Evolutionary conservation across 2,888 invertebrate genomes (phyloP), one percentile per base, ranked within the genome.

Genomic region (Meiosimyza decipiens): DNA sequence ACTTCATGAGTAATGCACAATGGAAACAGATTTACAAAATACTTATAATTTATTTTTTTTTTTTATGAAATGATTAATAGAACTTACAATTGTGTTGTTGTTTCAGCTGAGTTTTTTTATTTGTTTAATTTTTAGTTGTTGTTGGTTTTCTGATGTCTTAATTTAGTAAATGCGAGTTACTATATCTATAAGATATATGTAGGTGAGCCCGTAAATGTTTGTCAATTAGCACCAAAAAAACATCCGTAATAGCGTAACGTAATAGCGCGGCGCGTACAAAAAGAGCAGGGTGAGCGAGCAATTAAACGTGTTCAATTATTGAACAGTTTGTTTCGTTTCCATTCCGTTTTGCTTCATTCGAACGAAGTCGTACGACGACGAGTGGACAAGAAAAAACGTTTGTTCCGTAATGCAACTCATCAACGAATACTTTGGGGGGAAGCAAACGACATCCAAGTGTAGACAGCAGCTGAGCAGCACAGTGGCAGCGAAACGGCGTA

Each of bases 61-160:
- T 9, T 54, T 54, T 54, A 5, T 54, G 7, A 54, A 50, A 11
- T 64, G 47, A 33, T n/a, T 16, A 62, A 62, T 62, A 40, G 11
- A 40, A 62, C 60, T 62, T 40, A 62, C 60, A 64, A 64, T 64
- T 64, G 50, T 64, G 50, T 49, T 64, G 49, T 64, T 64, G 18
- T 51, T 64, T 49, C 50, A 33, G 64, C n/a, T 22, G 47, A 49
- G 28, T 16, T 50, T 64, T 16, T 64, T 64, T 49, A 50, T n/a
- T 54, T 64, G 51, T 49, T 64, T 50, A 16, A 40, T 63, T 63
- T n/a, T 63, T 64, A 5, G 28, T 64, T 28, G 50, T 22, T 64
- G n/a, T 54, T 54, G 1, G 3, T 18, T 54, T 54, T 54, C 15
- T 54, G 18, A 54, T 54, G 18, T 9, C 54, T 16, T 16, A n/a